These are phyloP conservation scores for Scaptomyza parva DNA, from an alignment of 2,888 invertebrate species.

Conservation along the genomic window DNA sequence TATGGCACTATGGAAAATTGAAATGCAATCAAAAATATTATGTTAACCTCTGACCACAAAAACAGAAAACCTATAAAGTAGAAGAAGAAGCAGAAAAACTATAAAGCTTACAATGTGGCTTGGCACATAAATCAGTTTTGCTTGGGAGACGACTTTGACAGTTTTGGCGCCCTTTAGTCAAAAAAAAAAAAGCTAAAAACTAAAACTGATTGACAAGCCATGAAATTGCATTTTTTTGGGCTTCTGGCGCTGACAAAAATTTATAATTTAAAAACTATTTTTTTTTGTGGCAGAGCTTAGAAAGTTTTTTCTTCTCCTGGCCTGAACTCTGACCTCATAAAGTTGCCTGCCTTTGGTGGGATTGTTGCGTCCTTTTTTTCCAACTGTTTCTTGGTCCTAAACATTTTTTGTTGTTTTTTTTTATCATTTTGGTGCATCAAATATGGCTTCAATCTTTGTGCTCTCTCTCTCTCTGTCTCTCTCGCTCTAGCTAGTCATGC, in stretches of 20 bases:
- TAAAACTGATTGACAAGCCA: conserved; percentile 81
- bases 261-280: conserved; percentile 50
- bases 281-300: conserved; percentile 29
- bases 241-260: conserved; percentile 50
- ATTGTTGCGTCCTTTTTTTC: conserved; percentile 50
- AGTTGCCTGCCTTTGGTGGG: conserved; percentile 31
- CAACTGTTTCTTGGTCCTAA: conserved; percentile 20
- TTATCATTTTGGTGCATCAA: conserved; percentile 11
- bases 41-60: conserved; percentile 74
- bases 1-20: conserved; percentile 73
- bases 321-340: conserved; percentile 45
- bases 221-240: conserved; percentile 73
- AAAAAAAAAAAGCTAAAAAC: conserved; percentile 21
- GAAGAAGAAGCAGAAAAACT: conserved; percentile 22
- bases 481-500: conserved; percentile 29
- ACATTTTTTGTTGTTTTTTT: conserved; percentile 3
- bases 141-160: conserved; percentile 27
- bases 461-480: conserved; percentile 3
- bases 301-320: conserved; percentile 33
- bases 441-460: conserved; percentile 12
- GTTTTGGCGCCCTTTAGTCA: conserved; percentile 60
- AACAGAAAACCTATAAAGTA: conserved; percentile 7
- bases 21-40: conserved; percentile 81
- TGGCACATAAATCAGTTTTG: conserved; percentile 56
- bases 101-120: conserved; percentile 1